Percentiles rank a stretch among this genome's conserved stretches.
phyloP scores from a whole-genome alignment of 2,797 vertebrate species.

The Lithobates pipiens region DNA sequence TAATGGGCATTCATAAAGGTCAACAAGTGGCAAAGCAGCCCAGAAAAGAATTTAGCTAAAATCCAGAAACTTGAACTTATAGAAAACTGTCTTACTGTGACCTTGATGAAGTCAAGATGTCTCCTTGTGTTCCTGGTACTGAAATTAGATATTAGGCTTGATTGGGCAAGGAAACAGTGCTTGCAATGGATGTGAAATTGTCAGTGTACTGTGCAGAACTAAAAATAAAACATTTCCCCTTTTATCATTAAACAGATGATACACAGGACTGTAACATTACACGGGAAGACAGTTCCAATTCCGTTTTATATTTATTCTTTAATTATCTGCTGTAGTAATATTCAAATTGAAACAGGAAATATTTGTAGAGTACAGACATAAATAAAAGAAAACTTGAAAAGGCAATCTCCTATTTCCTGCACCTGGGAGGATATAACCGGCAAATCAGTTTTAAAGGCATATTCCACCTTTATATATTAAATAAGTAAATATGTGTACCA shows the following conservation, averaged over 20 bases:
- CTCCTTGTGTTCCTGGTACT: not conserved
- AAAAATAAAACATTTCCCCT: constrained; percentile 2
- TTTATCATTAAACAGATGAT: constrained; percentile 3
- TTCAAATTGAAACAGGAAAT: not conserved
- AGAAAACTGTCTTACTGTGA: not conserved
- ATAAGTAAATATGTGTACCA: too few relatives aligned
- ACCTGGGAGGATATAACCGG: not conserved
- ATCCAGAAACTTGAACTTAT: not conserved
- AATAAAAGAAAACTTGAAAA: not conserved
- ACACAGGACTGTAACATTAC: not conserved
- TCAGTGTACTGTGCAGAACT: not conserved
- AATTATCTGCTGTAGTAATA: constrained; percentile 8
- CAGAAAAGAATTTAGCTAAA: not conserved
- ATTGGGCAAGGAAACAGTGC: constrained; percentile 5
- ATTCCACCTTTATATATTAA: too few relatives aligned
- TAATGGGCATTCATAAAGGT: not conserved
- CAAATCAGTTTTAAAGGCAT: too few relatives aligned
- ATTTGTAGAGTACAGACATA: not conserved
- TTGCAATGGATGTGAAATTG: not conserved
- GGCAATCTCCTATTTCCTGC: not conserved
- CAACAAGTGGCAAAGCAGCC: not conserved
- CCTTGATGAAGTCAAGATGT: not conserved
- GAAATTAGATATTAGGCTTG: constrained; percentile 3
- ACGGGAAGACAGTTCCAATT: not conserved
- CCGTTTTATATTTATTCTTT: constrained; percentile 20